Base-by-base conservation (phyloP, 2,888 invertebrate species). In the Julus scandinavius region DNA sequence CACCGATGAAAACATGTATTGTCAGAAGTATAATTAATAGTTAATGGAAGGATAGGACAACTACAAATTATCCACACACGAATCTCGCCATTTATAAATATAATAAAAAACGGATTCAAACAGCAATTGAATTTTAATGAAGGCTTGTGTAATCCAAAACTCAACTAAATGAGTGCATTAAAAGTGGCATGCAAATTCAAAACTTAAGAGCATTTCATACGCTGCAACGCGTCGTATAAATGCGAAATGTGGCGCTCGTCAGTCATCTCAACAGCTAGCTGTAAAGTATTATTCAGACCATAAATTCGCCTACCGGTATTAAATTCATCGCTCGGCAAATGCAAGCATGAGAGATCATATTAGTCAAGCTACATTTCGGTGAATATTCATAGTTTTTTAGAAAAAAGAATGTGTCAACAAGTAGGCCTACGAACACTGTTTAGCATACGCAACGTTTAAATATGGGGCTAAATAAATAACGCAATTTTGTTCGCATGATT, bases 241-340 rank as follows among this genome's bases (percentile, higher is more conserved):
- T 63, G 15, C 63, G 5, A 63, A 63, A 17, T 63, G 63, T 63
- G 63, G 63, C 63, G 17, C 15, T 63, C 63, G 63, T 63, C 63
- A 63, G 63, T 63, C 63, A 63, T 63, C n/a, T 63, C 63, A n/a
- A 63, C 63, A 63, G 63, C 63, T n/a, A 63, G 63, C n/a, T 63
- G 63, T n/a, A 63, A 63, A 63, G 63, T 63, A n/a, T 63, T 63
- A 63, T 17, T 63, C 63, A 63, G n/a, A n/a, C 63, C n/a, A 63
- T 63, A 63, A 63, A 17, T 63, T n/a, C n/a, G 63, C 17, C 17
- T 63, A n/a, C 63, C n/a, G 4, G n/a, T n/a, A 63, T 63, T 63
- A 63, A 63, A 63, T 63, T n/a, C 63, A 63, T 63, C 63, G 63
- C 63, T 63, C n/a, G 15, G 63, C 63, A 54, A 54, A 54, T 54